These are phyloP conservation scores for Petrocephalus sullivani DNA, from an alignment of 2,797 vertebrate genomes.

Conservation along the genomic window DNA sequence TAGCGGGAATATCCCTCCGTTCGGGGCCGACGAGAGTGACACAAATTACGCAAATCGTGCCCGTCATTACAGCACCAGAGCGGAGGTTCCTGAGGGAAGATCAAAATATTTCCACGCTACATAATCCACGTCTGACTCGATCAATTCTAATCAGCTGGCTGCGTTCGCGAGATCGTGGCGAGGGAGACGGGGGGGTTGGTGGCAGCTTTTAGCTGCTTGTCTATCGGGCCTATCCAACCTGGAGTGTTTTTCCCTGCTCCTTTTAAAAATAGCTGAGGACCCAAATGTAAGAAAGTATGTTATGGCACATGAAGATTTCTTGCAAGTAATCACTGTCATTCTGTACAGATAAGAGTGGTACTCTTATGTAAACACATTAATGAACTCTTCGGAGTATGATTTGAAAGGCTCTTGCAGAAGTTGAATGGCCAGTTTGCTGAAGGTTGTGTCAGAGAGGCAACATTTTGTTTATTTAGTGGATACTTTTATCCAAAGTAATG, in stretches of 20 bases:
- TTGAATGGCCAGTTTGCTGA: constrained; percentile 60
- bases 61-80: constrained; percentile 62
- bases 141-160: constrained; percentile 54
- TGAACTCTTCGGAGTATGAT: constrained; percentile 58
- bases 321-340: constrained; percentile 18
- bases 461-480: constrained; percentile 67
- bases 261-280: not conserved
- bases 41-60: constrained; percentile 68
- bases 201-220: constrained; percentile 51
- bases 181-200: constrained; percentile 35
- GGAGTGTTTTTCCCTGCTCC: not conserved
- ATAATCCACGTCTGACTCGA: constrained; percentile 58
- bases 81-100: constrained; percentile 54
- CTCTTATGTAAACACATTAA: constrained; percentile 32
- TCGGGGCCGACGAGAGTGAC: constrained; percentile 38
- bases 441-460: constrained; percentile 84
- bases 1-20: constrained; percentile 56
- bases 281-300: not conserved
- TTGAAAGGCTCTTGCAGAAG: constrained; percentile 61
- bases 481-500: not conserved
- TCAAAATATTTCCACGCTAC: constrained; percentile 58
- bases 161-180: constrained; percentile 29
- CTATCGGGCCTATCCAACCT: constrained; percentile 24
- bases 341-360: constrained; percentile 37
- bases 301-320: constrained; percentile 20